phyloP scores from a whole-genome alignment of 2,797 vertebrate species.

The Balearica regulorum region DNA sequence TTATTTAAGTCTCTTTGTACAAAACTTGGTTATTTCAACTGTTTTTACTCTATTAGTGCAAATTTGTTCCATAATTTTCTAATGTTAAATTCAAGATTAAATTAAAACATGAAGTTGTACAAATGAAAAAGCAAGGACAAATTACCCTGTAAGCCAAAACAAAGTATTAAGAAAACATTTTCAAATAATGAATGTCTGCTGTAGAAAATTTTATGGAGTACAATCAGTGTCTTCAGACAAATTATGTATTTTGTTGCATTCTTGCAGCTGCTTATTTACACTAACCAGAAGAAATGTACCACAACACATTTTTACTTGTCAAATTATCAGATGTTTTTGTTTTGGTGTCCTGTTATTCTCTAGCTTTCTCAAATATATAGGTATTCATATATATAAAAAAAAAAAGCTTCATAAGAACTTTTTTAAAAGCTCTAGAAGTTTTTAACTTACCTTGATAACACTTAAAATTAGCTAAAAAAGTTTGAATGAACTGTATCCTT shows the following conservation, averaged over 20 bases:
- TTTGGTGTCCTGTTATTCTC: neutral
- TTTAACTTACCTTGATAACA: neutral
- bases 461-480: neutral
- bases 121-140: conserved; percentile 58
- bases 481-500: neutral
- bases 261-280: neutral
- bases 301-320: neutral
- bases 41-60: conserved; percentile 1
- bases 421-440: neutral
- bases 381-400: neutral
- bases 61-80: conserved; percentile 44
- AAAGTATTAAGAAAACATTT: neutral
- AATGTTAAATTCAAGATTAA: conserved; percentile 50
- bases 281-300: neutral
- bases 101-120: conserved; percentile 64
- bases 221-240: neutral
- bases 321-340: neutral
- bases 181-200: neutral
- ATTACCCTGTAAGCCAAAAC: conserved; percentile 49
- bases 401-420: neutral
- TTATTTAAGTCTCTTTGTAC: conserved; percentile 15
- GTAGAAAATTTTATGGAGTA: neutral
- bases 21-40: conserved; percentile 44
- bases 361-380: neutral
- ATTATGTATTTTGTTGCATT: neutral